Evolutionary conservation across 1,140 invertebrate genomes (phyloP), one percentile per base, ranked within the genome.

Genomic region (Drosophila sp.): DNA sequence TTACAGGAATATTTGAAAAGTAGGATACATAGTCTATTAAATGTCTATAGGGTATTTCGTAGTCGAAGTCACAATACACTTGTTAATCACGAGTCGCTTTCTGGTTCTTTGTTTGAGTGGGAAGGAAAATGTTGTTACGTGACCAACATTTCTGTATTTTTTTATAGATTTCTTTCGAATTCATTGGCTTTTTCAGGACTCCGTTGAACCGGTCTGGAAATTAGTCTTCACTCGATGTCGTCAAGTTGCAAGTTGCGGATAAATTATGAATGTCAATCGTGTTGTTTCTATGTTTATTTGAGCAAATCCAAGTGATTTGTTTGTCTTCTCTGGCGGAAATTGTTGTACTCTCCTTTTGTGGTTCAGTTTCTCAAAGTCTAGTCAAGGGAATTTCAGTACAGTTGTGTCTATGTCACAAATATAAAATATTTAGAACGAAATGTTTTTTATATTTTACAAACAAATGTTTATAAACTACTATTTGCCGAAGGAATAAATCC

Each of bases 71-170:
- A 11, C 11, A 5, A 13, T n/a, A 11, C 11, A 38, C 1, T 29
- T 21, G 7, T 80, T 83, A 89, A 87, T 87, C 83, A 87, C 61
- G 38, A 46, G 25, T 21, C n/a, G n/a, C n/a, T n/a, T 70, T 54
- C 21, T 38, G 16, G 58, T 41, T 41, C 18, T 57, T 34, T 54
- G n/a, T 64, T 67, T 38, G 8, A 38, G 56, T 16, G 27, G 29
- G 27, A 11, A 72, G 72, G 51, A 40, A 40, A 67, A 54, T 61
- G 45, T 65, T 57, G 27, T 64, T 57, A 87, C 82, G 82, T 87
- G 82, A 87, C 82, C 67, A 87, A 87, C 64, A 81, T 89, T 66
- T 82, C 63, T 79, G 21, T 34, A 53, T 14, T 25, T 16, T 16
- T 16, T 74, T 34, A 51, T 7, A 57, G 34, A 48, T 71, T 80